Conservation (phyloP, 37 sponge, comb jelly and placozoan genomes). For the Amphimedon queenslandica region DNA sequence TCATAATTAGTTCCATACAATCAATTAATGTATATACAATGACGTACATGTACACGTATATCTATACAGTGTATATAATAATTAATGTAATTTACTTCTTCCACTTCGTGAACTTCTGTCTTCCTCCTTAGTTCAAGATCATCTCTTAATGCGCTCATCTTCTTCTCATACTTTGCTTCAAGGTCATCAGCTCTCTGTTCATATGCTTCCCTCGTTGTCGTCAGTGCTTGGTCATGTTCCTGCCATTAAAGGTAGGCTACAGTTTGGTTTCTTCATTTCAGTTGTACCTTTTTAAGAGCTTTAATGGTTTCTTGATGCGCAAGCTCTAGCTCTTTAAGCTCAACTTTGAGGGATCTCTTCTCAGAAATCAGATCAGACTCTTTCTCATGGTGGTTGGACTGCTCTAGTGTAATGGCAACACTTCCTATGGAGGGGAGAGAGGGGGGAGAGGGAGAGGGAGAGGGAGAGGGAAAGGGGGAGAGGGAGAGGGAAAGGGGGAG, state of each 20-base stretch:
- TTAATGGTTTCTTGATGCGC: constrained; percentile 91
- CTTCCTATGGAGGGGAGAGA: constrained; percentile 36
- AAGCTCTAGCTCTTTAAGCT: constrained; percentile 91
- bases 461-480: too few relatives aligned
- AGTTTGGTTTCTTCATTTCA: neutral
- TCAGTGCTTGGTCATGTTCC: constrained; percentile 78
- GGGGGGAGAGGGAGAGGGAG: too few relatives aligned
- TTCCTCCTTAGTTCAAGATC: constrained; percentile 96
- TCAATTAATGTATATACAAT: neutral
- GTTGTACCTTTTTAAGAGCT: constrained; percentile 54
- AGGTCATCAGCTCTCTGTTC: constrained; percentile 76
- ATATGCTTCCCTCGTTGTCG: constrained; percentile 81
- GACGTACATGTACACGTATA: too few relatives aligned
- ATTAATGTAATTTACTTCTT: constrained; percentile 66
- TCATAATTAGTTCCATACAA: too few relatives aligned
- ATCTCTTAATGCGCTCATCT: constrained; percentile 84
- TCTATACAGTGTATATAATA: neutral
- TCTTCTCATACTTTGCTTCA: constrained; percentile 80
- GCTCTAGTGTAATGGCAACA: constrained; percentile 83
- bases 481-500: too few relatives aligned
- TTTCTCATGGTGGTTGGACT: constrained; percentile 69
- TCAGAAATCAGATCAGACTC: constrained; percentile 62
- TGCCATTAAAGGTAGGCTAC: constrained; percentile 19
- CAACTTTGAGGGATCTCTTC: constrained; percentile 82
- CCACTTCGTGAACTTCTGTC: constrained; percentile 96